phyloP scores from a whole-genome alignment of 2,113 vertebrate species.

The Telmatochromis sp. region DNA sequence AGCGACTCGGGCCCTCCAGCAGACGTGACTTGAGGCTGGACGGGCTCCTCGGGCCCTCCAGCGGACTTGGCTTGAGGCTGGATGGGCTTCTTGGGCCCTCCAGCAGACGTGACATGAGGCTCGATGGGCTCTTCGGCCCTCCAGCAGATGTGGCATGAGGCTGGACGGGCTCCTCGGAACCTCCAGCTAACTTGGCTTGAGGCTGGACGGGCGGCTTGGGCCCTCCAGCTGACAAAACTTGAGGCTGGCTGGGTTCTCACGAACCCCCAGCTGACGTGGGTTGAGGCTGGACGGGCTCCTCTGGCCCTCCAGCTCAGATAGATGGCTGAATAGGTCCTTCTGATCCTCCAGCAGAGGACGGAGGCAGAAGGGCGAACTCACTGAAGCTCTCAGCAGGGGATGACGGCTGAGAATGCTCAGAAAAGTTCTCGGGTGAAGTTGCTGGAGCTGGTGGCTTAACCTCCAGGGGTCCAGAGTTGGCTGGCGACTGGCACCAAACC shows the following conservation, averaged over 20 bases:
- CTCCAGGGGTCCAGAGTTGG: neutral
- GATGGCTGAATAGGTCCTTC: fast-evolving
- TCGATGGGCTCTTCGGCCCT: fast-evolving
- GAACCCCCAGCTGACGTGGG: too few relatives aligned
- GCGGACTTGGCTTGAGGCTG: fast-evolving
- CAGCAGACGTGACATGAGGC: fast-evolving
- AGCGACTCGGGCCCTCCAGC: too few relatives aligned
- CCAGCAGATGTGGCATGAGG: fast-evolving
- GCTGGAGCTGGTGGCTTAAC: neutral
- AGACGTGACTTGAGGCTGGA: fast-evolving
- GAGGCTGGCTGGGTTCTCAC: fast-evolving
- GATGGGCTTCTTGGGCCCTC: fast-evolving
- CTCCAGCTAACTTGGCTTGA: fast-evolving
- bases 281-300: too few relatives aligned
- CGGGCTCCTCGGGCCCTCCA: fast-evolving
- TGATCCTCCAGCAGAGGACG: neutral
- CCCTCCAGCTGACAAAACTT: too few relatives aligned
- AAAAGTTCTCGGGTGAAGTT: neutral
- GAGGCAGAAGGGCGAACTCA: neutral
- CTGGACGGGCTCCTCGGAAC: fast-evolving
- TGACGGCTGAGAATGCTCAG: neutral
- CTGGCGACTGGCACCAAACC: fast-evolving
- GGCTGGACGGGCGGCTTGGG: fast-evolving
- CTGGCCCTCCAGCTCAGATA: neutral
- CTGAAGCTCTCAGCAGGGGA: neutral